phyloP scores from a whole-genome alignment of 2,888 invertebrate species.

The Sinotaia quadrata region DNA sequence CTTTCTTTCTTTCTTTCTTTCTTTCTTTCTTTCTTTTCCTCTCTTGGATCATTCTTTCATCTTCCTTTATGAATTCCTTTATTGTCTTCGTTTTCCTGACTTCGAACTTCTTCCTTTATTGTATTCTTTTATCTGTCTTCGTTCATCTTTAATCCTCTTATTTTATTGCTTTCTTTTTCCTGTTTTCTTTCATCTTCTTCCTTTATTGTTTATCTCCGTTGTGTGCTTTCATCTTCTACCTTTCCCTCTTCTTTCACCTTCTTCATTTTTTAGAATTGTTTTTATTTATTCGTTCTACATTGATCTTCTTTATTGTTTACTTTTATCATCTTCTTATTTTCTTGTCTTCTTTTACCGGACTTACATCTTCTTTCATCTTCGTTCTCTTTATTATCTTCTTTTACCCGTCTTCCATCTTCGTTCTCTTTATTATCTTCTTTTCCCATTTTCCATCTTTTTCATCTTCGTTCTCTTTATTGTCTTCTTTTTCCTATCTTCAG shows the following conservation, averaged over 20 bases:
- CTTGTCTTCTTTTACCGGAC: too few species aligned
- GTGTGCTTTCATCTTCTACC: neutral
- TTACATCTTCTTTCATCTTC: neutral
- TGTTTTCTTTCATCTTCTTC: neutral
- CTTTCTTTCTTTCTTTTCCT: neutral
- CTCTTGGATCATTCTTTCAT: neutral
- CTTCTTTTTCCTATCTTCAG: too few species aligned
- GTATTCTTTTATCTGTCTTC: neutral
- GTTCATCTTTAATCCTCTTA: neutral
- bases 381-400: neutral
- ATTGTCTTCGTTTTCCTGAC: neutral
- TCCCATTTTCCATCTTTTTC: too few species aligned
- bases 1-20: too few species aligned
- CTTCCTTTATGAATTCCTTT: neutral
- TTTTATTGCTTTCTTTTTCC: neutral
- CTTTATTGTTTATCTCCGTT: neutral
- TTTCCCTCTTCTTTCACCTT: neutral
- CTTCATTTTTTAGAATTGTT: neutral
- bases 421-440: too few species aligned
- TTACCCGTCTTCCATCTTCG: too few species aligned
- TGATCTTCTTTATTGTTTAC: neutral
- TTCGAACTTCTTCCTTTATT: too few species aligned
- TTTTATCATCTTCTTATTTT: neutral
- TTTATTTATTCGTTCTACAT: neutral
- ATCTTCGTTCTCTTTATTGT: too few species aligned